Conservation (phyloP, 2,797 vertebrate genomes). For the Poeciliopsis turneri region DNA sequence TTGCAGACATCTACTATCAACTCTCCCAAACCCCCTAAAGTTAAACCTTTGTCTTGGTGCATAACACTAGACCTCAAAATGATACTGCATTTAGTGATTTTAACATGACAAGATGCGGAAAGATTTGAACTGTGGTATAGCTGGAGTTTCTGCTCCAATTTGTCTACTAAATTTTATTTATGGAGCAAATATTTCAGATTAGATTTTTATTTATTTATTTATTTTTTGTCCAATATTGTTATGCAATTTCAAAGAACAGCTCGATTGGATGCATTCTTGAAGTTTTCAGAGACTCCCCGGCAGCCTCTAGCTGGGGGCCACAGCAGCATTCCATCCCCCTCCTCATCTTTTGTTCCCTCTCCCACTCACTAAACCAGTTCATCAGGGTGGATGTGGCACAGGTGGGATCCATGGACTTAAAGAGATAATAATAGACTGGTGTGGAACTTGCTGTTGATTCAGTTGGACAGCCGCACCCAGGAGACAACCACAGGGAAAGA, state of each 20-base stretch:
- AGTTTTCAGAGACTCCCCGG: conserved; percentile 41
- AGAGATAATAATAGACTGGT: conserved; percentile 82
- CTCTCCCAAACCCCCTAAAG: background rate
- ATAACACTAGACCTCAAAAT: background rate
- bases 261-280: conserved; percentile 6
- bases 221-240: conserved; percentile 1
- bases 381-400: conserved; percentile 67
- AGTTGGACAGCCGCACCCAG: conserved; percentile 77
- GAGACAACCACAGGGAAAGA: conserved; percentile 50
- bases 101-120: background rate
- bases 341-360: conserved; percentile 35
- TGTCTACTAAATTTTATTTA: background rate
- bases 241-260: conserved; percentile 36
- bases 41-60: background rate
- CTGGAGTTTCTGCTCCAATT: background rate
- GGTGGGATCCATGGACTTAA: conserved; percentile 75
- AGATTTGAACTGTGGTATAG: background rate
- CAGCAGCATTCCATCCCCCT: conserved; percentile 35
- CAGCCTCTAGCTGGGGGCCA: conserved; percentile 21
- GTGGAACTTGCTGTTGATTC: conserved; percentile 77
- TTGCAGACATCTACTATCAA: background rate
- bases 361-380: conserved; percentile 69
- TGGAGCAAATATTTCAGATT: background rate
- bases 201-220: no score
- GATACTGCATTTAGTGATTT: background rate